Base-by-base conservation (phyloP, 1,140 invertebrate species). In the Leptinotarsa undecemlineata region DNA sequence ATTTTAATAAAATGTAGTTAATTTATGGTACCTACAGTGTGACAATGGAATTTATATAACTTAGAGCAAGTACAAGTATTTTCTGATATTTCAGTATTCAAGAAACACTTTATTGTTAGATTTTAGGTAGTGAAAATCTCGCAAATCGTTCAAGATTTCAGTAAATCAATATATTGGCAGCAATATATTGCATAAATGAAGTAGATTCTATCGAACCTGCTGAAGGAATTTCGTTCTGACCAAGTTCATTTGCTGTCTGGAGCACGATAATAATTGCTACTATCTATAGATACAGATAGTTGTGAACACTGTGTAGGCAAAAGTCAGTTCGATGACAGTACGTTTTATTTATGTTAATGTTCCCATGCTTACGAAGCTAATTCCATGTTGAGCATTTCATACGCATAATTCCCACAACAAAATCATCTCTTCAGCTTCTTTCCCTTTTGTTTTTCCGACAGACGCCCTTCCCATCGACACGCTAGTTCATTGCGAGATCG, bases 331-430 rank as follows among this genome's bases (percentile, higher is more conserved):
- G 51, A 57, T 57, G 17, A 57, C 26, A 23, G 64, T 67, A 21
- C 42, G 23, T 33, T 42, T 67, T 26, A 67, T 23, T 67, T 15
- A 42, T 21, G 64, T 67, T 67, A n/a, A 67, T 21, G 64, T 67
- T 67, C 64, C 26, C 64, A 67, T 67, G 64, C 64, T 67, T 26
- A 42, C 64, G 15, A 23, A 21, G 23, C 26, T 67, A 67, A 67
- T 67, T 67, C 23, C n/a, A 33, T 33, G 64, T 67, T 15, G 42
- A 42, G 64, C 64, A 67, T 67, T 67, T 42, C 42, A 15, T 67
- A 23, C 26, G 64, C 42, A 67, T 67, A 42, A 67, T 67, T 67
- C 42, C 64, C 64, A 23, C 23, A 42, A 23, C n/a, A 4, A 67
- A 42, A 21, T 19, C 64, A 23, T 17, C 51, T 57, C 4, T 67